These are phyloP conservation scores for Pristionchus fissidentatus DNA, from an alignment of 2,888 invertebrate species.

Conservation along the genomic window DNA sequence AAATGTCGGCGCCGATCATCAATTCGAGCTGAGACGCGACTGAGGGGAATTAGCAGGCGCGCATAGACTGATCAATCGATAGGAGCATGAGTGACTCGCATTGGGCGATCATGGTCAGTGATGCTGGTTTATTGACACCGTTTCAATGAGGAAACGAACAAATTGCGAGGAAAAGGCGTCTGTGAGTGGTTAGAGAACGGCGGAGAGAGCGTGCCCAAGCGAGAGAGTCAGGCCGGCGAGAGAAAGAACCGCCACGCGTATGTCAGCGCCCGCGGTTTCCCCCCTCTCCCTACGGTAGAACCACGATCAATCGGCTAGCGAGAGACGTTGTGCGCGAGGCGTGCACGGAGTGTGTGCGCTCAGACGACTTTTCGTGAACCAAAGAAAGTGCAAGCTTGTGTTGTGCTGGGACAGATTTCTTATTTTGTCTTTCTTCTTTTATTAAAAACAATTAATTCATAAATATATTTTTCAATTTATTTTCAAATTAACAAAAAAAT, in stretches of 20 bases:
- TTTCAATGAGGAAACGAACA: conserved; percentile 37
- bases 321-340: background rate
- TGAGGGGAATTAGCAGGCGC: background rate
- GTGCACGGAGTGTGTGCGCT: too few species aligned
- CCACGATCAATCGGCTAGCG: background rate
- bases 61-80: background rate
- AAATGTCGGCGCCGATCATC: conserved; percentile 24
- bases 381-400: background rate
- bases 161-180: conserved; percentile 18
- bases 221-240: conserved; percentile 11
- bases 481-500: too few species aligned
- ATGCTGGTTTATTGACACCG: conserved; percentile 24
- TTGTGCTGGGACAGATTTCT: background rate
- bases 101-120: background rate
- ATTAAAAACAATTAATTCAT: too few species aligned
- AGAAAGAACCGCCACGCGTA: conserved; percentile 42
- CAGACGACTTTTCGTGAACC: too few species aligned
- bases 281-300: conserved; percentile 12
- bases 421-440: too few species aligned
- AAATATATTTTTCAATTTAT: too few species aligned
- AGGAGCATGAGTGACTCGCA: background rate
- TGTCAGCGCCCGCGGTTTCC: conserved; percentile 21
- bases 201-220: background rate
- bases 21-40: conserved; percentile 7
- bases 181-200: conserved; percentile 1